Evolutionary conservation across 35 echinoderm and acorn worm genomes (phyloP), one percentile per base, ranked within the genome.

Genomic region (Antedon bifida): DNA sequence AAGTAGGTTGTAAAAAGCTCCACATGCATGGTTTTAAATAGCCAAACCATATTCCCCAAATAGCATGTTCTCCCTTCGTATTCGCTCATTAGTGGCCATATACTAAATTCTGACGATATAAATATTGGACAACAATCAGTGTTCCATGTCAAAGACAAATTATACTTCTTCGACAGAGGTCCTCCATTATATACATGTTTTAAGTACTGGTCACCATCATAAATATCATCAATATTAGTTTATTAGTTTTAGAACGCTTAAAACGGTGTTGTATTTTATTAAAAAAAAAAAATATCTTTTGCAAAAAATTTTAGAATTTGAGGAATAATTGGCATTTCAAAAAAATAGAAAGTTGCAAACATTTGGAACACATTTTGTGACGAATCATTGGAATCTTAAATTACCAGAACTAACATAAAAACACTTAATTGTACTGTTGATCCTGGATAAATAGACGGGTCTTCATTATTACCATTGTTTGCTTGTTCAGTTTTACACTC

Each of bases 101-200:
- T 11, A 16, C 32, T 51, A 83, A 83, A 79, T 64, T 76, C 86
- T 16, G 91, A 89, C 33, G 87, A 89, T 82, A 89, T 93, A 42
- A 93, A 93, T 36, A 93, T 74, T 5, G 91, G 87, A n/a, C 89
- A 34, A 3, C 91, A 87, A 86, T 93, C 91, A n/a, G 81, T 89
- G 36, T 93, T 83, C 82, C 86, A 93, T 28, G 78, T 76, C 7
- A 93, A 86, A 10, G 84, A 89, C 26, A 93, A 36, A 38, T 93
- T 93, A 7, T 79, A 31, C 29, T 75, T 39, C 74, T 84, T 55
- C 35, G 75, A 35, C 3, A 89, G 36, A 0, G 78, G 33, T 13
- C 87, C 77, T 5, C 79, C 82, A 46, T 92, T 74, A 76, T 36
- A 36, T 36, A 86, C 51, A n/a, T 81, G 36, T 17, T 83, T 44